Conservation (phyloP, 2,113 vertebrate species). For the Oostethus manadensis region DNA sequence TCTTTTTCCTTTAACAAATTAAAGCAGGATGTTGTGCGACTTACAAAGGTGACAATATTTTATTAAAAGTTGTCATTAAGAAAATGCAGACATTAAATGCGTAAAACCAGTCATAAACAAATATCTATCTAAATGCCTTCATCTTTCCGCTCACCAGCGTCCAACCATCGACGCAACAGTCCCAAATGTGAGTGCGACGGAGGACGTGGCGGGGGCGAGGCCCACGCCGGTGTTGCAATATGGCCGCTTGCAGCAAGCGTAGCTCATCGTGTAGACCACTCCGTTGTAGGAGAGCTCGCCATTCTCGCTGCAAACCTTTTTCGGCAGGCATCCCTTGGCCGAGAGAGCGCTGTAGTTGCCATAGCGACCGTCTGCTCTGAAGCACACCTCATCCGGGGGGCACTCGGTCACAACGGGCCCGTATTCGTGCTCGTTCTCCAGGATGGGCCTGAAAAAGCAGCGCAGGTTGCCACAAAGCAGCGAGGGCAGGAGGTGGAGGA, state of each 20-base stretch:
- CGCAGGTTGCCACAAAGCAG: slow-evolving; percentile 47
- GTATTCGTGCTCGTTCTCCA: slow-evolving; percentile 10
- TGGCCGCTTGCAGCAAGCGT: slow-evolving; percentile 53
- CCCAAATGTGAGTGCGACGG: slow-evolving; percentile 18
- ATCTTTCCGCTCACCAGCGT: slow-evolving; percentile 6
- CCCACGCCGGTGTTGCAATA: slow-evolving; percentile 62
- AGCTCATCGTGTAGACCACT: slow-evolving; percentile 49
- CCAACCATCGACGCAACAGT: slow-evolving; percentile 3
- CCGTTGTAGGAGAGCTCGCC: slow-evolving; percentile 26
- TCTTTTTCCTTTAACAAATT: too few species aligned
- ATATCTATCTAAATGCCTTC: slow-evolving; percentile 23
- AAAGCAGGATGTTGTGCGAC: too few species aligned
- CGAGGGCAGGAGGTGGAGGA: slow-evolving; percentile 35
- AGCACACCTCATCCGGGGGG: slow-evolving; percentile 55
- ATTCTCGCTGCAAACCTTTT: slow-evolving; percentile 33
- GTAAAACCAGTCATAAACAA: neutral
- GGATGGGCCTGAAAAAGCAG: slow-evolving; percentile 65
- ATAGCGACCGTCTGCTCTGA: slow-evolving; percentile 46
- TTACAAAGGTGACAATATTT: neutral
- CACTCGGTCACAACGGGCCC: slow-evolving; percentile 54
- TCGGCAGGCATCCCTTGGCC: slow-evolving; percentile 54
- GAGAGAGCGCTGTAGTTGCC: slow-evolving; percentile 49
- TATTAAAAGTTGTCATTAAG: slow-evolving; percentile 33
- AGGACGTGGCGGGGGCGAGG: neutral
- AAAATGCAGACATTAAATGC: slow-evolving; percentile 1